phyloP scores from a whole-genome alignment of 2,797 vertebrate genomes.

The Acestrorhynchus altus region DNA sequence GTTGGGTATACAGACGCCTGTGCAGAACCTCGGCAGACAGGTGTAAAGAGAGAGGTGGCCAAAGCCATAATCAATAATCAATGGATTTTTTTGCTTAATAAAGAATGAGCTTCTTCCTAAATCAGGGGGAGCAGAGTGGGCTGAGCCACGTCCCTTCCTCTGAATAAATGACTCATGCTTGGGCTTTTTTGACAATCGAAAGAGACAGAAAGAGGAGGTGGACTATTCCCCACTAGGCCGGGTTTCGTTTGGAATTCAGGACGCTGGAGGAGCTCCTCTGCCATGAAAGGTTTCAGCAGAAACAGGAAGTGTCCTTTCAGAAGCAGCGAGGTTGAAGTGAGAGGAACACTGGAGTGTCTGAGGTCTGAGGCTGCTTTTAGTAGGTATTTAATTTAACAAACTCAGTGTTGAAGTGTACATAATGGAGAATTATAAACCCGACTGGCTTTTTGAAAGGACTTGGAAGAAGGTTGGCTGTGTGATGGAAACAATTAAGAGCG shows the following conservation, averaged over 20 bases:
- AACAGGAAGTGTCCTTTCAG: background rate
- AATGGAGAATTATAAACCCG: background rate
- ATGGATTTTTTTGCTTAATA: constrained; percentile 73
- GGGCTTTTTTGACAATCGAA: constrained; percentile 57
- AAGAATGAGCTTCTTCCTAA: constrained; percentile 66
- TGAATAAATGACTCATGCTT: constrained; percentile 66
- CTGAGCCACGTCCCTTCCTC: constrained; percentile 54
- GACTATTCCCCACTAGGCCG: constrained; percentile 53
- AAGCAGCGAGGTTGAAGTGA: background rate
- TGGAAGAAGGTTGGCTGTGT: no score
- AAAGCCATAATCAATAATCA: constrained; percentile 76
- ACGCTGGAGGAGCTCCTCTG: constrained; percentile 46
- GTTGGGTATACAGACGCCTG: constrained; percentile 16
- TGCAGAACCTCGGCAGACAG: constrained; percentile 49
- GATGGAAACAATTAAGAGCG: background rate
- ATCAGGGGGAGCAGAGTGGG: constrained; percentile 20
- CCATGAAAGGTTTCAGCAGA: constrained; percentile 41
- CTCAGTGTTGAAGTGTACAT: background rate
- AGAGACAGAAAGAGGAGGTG: constrained; percentile 54
- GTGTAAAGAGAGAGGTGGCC: constrained; percentile 13
- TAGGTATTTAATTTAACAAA: background rate
- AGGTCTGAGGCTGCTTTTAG: background rate
- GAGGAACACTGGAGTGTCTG: background rate
- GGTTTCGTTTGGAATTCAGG: constrained; percentile 63
- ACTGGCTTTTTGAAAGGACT: background rate